Evolutionary conservation across 2,797 vertebrate species (phyloP), one percentile per base, ranked within the genome.

Genomic region (Meriones psammophilus): DNA sequence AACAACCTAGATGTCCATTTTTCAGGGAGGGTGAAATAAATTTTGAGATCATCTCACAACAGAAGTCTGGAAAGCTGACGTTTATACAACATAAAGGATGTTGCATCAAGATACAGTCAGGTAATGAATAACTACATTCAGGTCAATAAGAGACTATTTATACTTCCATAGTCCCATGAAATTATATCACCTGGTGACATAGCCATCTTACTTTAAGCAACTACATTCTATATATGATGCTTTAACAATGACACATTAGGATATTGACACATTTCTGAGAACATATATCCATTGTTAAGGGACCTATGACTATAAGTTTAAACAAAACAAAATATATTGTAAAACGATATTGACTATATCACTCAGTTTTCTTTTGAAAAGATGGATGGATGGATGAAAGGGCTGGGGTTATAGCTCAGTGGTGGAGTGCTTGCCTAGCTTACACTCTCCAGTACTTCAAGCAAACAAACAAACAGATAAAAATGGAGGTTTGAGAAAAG

Each of bases 11-110:
- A 46, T 15, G 30, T 30, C 17, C 60, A 12, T 36, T 15, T 13
- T 22, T 0, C 18, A 33, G 69, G 36, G 28, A 83, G 24, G 62
- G 24, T 14, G 9, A 73, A 94, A 68, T 39, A 88, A 79, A 74
- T 84, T 68, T 58, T 15, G 79, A 69, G 26, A 12, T 9, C 0
- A 22, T 28, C n/a, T 64, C 46, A 87, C 17, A 71, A 15, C 20
- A n/a, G 76, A 87, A 58, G 68, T 36, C 60, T 66, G 85, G 71
- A 56, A 80, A 91, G 96, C 39, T 33, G 79, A 90, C 56, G 91
- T 42, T 12, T 50, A 77, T 71, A 26, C 1, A 60, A 20, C 24
- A 78, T 0, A 79, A 73, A 76, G 74, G 50, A 22, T 56, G 71
- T 78, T 66, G 14, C 8, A 86, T 92, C 30, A 74, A 33, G 68